phyloP scores from a whole-genome alignment of 2,113 vertebrate species.

The Proteles cristata region DNA sequence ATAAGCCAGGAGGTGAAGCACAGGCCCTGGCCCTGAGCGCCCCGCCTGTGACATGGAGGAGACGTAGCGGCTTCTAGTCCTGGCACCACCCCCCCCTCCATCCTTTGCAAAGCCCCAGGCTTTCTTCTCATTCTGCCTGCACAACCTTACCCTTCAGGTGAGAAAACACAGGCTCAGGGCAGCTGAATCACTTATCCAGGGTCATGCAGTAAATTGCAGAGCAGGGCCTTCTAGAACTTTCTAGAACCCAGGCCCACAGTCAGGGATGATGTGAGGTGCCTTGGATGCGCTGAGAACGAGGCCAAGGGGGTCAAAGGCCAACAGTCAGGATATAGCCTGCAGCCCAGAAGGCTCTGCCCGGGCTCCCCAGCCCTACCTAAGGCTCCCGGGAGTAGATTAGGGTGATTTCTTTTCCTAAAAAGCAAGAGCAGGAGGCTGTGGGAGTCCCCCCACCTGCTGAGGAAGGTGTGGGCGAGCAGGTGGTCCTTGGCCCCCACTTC shows the following conservation, averaged over 20 bases:
- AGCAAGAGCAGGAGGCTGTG: background rate
- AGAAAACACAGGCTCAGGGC: background rate
- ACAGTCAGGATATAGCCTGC: background rate
- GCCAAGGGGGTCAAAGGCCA: background rate
- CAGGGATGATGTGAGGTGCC: no score
- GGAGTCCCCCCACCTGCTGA: background rate
- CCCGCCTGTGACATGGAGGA: background rate
- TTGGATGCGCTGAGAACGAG: background rate
- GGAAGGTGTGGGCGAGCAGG: background rate
- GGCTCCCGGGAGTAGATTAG: background rate
- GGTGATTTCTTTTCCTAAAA: background rate
- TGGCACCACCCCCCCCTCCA: background rate
- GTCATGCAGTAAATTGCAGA: background rate
- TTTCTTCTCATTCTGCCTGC: background rate
- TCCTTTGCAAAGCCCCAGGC: background rate
- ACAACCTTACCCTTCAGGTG: background rate
- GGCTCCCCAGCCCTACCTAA: accelerated
- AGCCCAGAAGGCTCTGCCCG: background rate
- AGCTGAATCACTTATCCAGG: background rate
- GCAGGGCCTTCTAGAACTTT: background rate
- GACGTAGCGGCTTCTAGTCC: background rate
- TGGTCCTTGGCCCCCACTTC: background rate
- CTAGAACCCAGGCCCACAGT: background rate
- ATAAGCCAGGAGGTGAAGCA: background rate
- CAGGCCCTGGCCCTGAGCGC: background rate